Conservation (phyloP, 2,113 vertebrate genomes). For the Pogona vitticeps region DNA sequence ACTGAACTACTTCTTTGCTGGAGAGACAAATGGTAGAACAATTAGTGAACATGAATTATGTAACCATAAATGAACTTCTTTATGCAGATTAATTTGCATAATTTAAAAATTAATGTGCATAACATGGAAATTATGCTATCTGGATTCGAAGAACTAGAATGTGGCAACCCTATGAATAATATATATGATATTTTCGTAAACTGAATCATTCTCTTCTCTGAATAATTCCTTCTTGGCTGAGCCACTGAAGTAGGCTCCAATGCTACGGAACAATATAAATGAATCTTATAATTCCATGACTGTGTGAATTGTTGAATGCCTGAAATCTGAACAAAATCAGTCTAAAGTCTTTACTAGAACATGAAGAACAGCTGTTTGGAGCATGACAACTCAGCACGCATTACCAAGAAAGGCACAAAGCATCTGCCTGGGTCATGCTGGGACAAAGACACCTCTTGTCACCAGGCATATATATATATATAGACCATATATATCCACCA, state of each 20-base stretch:
- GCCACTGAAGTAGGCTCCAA: not conserved
- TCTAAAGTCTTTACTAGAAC: slow-evolving; percentile 13
- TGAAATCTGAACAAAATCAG: slow-evolving; percentile 13
- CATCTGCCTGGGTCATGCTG: slow-evolving; percentile 32
- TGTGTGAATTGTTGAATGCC: not conserved
- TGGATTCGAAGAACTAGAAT: too few species aligned
- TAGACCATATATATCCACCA: slow-evolving; percentile 13
- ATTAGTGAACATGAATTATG: too few species aligned
- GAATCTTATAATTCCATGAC: slow-evolving; percentile 7
- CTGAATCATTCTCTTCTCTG: too few species aligned
- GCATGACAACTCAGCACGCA: slow-evolving; percentile 11
- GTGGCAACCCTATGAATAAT: too few species aligned
- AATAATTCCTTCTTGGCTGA: too few species aligned
- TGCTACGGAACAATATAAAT: not conserved
- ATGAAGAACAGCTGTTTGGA: slow-evolving; percentile 29
- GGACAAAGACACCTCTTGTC: slow-evolving; percentile 25
- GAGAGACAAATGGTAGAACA: too few species aligned
- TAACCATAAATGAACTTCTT: too few species aligned
- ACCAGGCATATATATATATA: not conserved
- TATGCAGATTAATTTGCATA: too few species aligned
- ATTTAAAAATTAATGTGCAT: too few species aligned
- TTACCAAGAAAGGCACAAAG: slow-evolving; percentile 19
- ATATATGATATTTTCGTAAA: too few species aligned
- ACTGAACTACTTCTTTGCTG: too few species aligned
- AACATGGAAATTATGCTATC: too few species aligned